Percentiles rank a stretch among this genome's conserved stretches.
Evolutionary conservation across 2,113 vertebrate species (phyloP).

Genomic region (Brevimyrus niger): DNA sequence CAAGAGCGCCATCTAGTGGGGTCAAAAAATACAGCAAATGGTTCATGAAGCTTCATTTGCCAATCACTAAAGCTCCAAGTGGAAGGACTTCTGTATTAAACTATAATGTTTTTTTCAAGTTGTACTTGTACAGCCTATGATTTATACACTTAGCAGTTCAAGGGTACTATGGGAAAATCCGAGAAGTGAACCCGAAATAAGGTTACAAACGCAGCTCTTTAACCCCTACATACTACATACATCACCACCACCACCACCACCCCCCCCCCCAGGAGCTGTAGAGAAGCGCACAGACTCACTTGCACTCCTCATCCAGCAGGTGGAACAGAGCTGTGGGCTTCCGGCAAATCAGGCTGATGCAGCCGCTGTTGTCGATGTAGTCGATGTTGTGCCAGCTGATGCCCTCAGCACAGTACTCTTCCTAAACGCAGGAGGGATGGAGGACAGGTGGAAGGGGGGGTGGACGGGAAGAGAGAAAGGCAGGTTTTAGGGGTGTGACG

Average conservation of each 20-base stretch:
- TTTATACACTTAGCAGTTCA: not conserved
- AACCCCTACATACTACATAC: not conserved
- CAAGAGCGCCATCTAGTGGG: not conserved
- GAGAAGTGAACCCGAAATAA: not conserved
- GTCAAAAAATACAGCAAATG: not conserved
- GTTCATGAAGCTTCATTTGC: not conserved
- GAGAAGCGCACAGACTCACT: constrained; percentile 67
- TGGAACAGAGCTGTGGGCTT: constrained; percentile 95
- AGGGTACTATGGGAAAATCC: not conserved
- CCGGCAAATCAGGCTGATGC: constrained; percentile 95
- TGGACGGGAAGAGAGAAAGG: not conserved
- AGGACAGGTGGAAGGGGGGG: not conserved
- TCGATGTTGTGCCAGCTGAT: constrained; percentile 97
- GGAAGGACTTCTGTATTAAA: not conserved
- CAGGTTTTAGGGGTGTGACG: not conserved
- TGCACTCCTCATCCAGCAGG: constrained; percentile 97
- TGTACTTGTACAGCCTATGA: not conserved
- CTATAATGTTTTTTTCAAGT: not conserved
- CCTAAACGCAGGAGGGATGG: constrained; percentile 54
- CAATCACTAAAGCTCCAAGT: not conserved
- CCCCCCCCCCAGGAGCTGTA: not conserved
- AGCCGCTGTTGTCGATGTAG: constrained; percentile 92
- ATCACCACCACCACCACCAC: not conserved
- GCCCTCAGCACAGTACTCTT: constrained; percentile 87
- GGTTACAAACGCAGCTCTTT: not conserved